Evolutionary conservation across 2,888 invertebrate species (phyloP).

Genomic region (Caenorhabditis sinica): DNA sequence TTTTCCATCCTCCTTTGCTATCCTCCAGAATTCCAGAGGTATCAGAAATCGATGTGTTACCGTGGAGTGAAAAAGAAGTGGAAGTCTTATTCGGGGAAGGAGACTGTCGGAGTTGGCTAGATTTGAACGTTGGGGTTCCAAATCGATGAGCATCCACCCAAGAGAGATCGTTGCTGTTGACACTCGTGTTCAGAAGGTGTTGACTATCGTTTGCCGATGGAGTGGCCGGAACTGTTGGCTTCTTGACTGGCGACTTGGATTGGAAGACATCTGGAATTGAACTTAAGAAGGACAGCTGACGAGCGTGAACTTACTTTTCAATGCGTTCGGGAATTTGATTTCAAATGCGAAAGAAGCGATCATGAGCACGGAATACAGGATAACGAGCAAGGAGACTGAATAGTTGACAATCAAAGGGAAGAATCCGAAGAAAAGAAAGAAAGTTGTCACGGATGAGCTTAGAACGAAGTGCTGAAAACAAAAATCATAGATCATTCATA

Average conservation of each 20-base stretch:
- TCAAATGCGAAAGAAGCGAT: slow-evolving; percentile 33
- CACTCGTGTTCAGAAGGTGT: slow-evolving; percentile 29
- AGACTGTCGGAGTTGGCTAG: slow-evolving; percentile 3
- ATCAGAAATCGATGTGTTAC: slow-evolving; percentile 33
- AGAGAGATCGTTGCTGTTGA: slow-evolving; percentile 45
- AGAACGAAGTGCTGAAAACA: slow-evolving; percentile 48
- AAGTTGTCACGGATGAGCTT: slow-evolving; percentile 32
- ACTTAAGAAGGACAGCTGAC: neutral
- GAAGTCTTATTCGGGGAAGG: slow-evolving; percentile 29
- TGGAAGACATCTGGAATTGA: slow-evolving; percentile 28
- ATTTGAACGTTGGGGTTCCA: slow-evolving; percentile 48
- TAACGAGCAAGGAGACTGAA: slow-evolving; percentile 3
- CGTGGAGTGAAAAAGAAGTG: neutral
- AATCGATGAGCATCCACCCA: slow-evolving; percentile 66
- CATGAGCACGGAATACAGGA: slow-evolving; percentile 22
- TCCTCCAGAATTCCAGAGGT: slow-evolving; percentile 47
- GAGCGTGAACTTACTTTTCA: neutral
- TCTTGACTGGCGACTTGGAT: neutral
- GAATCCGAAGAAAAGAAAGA: slow-evolving; percentile 41
- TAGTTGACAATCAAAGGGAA: neutral
- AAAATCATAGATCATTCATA: neutral
- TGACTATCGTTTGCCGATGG: slow-evolving; percentile 6
- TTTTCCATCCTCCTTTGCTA: slow-evolving; percentile 49
- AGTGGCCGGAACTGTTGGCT: neutral
- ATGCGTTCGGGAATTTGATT: slow-evolving; percentile 51